Evolutionary conservation across 2,113 vertebrate species (phyloP), one percentile per base, ranked within the genome.

Genomic region (Alectura lathami): DNA sequence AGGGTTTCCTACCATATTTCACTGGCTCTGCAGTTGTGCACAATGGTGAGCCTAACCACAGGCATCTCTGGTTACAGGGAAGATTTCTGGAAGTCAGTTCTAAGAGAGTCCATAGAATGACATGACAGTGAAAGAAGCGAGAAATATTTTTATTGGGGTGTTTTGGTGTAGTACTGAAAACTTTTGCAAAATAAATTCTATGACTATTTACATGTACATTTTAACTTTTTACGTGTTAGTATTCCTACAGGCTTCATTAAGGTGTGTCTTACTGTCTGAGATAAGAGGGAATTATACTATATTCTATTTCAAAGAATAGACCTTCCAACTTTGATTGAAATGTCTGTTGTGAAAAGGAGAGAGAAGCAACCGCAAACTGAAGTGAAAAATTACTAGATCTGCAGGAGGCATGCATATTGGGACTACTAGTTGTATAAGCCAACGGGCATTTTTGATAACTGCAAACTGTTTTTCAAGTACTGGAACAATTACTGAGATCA

Each of bases 11-110:
- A 7, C 1, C 6, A 5, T 27, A 18, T 81, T 74, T 69, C 42
- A 12, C 38, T 68, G 11, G 1, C 9, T 54, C 12, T 59, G 6
- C 11, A 62, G 9, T 5, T 40, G 6, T 0, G 0, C 8, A 11
- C 5, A 30, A 13, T 15, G 2, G 4, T 70, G 17, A 66, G 15
- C 7, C 17, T 78, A 34, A 78, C 13, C 8, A 6, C 27, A 3
- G 69, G 32, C 32, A 48, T 54, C 38, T 34, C 21, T 50, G 6
- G 8, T 8, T 77, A 47, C 2, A 30, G 4, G 11, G 11, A 80
- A 60, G 8, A 57, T 73, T 75, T 73, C 56, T 38, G 23, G 36
- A 66, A 74, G n/a, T 62, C 48, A 8, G 13, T 45, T 86, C 23
- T 81, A 38, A 87, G 17, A 43, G 1, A 75, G 51, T 15, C 11